Evolutionary conservation across 1,140 invertebrate genomes (phyloP).

Genomic region (Leguminivora glycinivorella): DNA sequence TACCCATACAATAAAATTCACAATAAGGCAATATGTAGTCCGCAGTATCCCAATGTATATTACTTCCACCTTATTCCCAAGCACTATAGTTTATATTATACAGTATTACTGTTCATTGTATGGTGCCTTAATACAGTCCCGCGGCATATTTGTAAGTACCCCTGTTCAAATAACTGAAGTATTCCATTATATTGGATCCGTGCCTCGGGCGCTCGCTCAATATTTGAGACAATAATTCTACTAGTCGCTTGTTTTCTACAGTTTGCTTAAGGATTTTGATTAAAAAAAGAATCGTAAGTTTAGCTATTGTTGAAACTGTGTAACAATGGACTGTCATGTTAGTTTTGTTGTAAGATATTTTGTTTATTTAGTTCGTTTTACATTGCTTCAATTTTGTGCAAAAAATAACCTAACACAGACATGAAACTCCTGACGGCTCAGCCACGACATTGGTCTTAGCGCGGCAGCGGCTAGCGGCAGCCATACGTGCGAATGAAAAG

Average conservation of each 20-base stretch:
- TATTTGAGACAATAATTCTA: conserved; percentile 69
- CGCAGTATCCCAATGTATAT: neutral
- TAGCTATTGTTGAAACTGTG: neutral
- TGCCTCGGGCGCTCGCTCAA: conserved; percentile 65
- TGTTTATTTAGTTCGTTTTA: no score
- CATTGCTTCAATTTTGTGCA: no score
- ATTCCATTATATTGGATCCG: conserved; percentile 75
- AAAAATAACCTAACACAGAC: no score
- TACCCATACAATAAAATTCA: neutral
- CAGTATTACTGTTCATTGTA: neutral
- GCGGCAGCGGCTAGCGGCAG: no score
- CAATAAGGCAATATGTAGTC: neutral
- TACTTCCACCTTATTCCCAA: neutral
- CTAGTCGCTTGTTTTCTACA: conserved; percentile 37
- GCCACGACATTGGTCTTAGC: no score
- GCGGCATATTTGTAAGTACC: conserved; percentile 59
- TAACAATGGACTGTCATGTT: neutral
- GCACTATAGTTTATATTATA: neutral
- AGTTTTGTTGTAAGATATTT: neutral
- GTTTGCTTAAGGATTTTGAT: neutral
- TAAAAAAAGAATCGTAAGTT: neutral
- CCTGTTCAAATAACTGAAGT: conserved; percentile 74
- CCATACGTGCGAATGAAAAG: no score
- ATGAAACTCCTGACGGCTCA: no score
- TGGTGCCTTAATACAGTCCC: conserved; percentile 60